Percentiles rank a stretch among this genome's conserved stretches.
phyloP scores from a whole-genome alignment of 2,113 vertebrate genomes.

The Merops nubicus region DNA sequence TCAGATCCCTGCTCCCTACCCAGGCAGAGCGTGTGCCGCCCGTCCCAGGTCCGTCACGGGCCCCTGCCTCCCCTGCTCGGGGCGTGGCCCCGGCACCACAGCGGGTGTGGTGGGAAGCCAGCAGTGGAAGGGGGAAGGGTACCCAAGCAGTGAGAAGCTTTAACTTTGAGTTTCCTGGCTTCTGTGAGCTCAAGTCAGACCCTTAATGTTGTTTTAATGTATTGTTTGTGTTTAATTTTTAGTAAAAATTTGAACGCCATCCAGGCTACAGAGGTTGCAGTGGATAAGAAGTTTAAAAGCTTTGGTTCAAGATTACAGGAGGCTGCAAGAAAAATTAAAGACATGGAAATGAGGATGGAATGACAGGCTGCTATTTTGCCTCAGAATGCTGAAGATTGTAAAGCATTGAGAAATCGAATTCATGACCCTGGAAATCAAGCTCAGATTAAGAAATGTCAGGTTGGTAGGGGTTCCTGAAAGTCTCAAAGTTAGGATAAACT shows the following conservation, averaged over 20 bases:
- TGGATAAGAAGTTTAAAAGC: conserved; percentile 75
- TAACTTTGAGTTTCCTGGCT: conserved; percentile 8
- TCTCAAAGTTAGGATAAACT: not conserved
- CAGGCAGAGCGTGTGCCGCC: not conserved
- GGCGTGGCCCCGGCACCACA: not conserved
- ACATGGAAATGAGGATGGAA: conserved; percentile 73
- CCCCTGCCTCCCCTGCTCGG: too few species aligned
- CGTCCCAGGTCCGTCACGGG: not conserved
- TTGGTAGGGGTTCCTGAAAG: conserved; percentile 72
- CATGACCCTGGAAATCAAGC: conserved; percentile 77
- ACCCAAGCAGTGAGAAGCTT: conserved; percentile 30
- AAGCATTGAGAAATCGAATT: conserved; percentile 76
- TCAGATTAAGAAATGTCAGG: conserved; percentile 81
- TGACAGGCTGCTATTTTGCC: conserved; percentile 76
- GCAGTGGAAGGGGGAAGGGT: not conserved
- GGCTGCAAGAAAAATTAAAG: conserved; percentile 69
- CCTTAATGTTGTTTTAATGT: conserved; percentile 72
- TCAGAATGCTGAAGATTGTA: conserved; percentile 76
- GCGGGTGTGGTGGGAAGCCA: conserved; percentile 1
- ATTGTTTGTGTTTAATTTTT: conserved; percentile 83
- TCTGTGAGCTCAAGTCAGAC: conserved; percentile 19
- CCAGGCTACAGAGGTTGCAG: conserved; percentile 74
- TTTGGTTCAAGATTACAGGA: conserved; percentile 77
- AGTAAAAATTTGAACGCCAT: conserved; percentile 77
- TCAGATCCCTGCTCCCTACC: not conserved